Evolutionary conservation across 2,113 vertebrate species (phyloP), one percentile per base, ranked within the genome.

Genomic region (Pipra filicauda): DNA sequence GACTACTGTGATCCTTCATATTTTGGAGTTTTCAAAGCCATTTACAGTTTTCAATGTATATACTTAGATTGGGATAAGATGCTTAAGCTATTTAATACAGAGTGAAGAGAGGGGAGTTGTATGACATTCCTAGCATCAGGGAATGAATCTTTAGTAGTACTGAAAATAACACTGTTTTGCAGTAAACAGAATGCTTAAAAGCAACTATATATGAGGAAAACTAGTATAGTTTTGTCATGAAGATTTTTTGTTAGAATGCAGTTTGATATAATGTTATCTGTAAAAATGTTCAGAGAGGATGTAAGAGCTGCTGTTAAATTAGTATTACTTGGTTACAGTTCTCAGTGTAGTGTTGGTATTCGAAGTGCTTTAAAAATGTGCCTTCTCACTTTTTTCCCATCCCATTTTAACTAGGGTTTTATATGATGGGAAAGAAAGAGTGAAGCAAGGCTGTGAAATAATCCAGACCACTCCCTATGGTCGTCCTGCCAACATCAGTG

Each of bases 351-450:
- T 30, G 16, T 71, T 66, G 37, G 22, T 44, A 71, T 61, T 67
- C 41, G 8, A 4, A 79, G 8, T 22, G 9, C 55, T 77, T 46
- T 28, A 35, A 61, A 74, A 39, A 64, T 7, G 30, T 91, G 15
- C 55, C 26, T 58, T 91, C 86, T 96, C 39, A 81, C 67, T 66
- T 67, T 54, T 77, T 21, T 54, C 13, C 70, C 62, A 11, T 75
- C 77, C 30, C 4, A 0, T 88, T 90, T 93, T 77, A 49, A 96
- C 91, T 80, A 99, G 99, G 85, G 98, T 99, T 94, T 97, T 99
- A 66, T 99, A 99, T 66, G 99, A 99, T 96, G 99, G 99, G 98
- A 99, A 99, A 88, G 99, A 99, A 95, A 98, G 99, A 95, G 97
- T 99, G 62, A 99, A 99, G 96, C 98, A 98, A 37, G 99, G 99